These are phyloP conservation scores for Cordilura impudica DNA, from an alignment of 2,888 invertebrate genomes.

Conservation along the genomic window DNA sequence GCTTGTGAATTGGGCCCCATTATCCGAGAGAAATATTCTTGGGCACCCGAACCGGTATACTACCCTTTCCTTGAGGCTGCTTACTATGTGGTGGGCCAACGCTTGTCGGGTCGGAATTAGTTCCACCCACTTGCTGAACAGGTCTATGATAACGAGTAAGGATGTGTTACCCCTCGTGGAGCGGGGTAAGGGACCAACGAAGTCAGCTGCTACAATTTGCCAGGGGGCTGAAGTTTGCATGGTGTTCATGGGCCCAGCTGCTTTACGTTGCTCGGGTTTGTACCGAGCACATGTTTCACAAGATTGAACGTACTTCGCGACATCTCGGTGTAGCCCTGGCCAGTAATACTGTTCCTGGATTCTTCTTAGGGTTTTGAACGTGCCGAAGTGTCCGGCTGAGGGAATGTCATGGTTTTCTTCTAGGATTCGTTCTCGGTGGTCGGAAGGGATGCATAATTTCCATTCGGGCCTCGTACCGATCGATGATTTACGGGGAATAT, in stretches of 20 bases:
- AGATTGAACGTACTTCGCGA: no score
- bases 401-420: no score
- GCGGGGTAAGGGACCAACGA: constrained; percentile 5
- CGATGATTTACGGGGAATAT: not conserved
- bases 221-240: not conserved
- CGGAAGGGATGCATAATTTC: constrained; percentile 34
- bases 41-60: constrained; percentile 14
- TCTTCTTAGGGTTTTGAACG: no score
- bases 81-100: not conserved
- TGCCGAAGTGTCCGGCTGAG: no score
- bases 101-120: not conserved
- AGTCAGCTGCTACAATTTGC: not conserved
- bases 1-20: constrained; percentile 16
- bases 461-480: constrained; percentile 24
- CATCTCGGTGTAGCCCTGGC: no score
- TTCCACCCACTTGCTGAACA: constrained; percentile 21
- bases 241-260: no score
- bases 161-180: not conserved
- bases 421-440: not conserved
- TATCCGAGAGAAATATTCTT: not conserved
- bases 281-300: no score
- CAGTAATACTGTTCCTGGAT: no score
- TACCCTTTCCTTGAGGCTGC: not conserved
- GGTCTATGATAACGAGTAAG: not conserved
- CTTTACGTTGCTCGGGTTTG: no score